phyloP scores from a whole-genome alignment of 2,113 vertebrate species.

The Sisor rabdophorus region DNA sequence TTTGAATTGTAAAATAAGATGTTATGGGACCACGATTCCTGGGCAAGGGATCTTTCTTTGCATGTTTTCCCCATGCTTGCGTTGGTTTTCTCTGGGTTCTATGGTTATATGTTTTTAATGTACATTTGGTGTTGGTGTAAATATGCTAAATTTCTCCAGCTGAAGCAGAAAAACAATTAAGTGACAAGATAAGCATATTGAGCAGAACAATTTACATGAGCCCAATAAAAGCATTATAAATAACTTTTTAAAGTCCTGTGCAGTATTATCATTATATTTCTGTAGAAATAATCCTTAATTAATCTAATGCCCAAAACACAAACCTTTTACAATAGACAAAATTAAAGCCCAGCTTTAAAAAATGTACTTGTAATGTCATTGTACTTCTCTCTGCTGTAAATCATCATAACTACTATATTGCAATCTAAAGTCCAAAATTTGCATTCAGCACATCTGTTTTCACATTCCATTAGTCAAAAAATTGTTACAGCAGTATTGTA shows the following conservation, averaged over 20 bases:
- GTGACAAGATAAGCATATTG: background rate
- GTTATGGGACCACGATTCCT: too few species aligned
- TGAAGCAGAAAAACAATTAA: slow-evolving; percentile 14
- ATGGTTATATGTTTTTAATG: slow-evolving; percentile 13
- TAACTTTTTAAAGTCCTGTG: background rate
- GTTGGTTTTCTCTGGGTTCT: too few species aligned
- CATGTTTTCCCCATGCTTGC: too few species aligned
- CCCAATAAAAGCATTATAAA: background rate
- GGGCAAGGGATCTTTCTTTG: too few species aligned
- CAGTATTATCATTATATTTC: background rate
- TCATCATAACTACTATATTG: background rate
- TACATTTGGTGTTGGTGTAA: background rate
- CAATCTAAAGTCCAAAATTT: background rate
- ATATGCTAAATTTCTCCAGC: slow-evolving; percentile 9
- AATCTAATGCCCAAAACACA: background rate
- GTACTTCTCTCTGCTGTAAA: background rate
- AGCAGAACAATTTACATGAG: slow-evolving; percentile 1
- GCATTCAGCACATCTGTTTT: background rate
- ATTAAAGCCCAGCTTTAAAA: background rate
- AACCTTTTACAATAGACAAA: background rate
- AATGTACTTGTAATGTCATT: background rate
- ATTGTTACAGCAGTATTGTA: too few species aligned
- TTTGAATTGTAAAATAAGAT: background rate
- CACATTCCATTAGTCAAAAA: too few species aligned
- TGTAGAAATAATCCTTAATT: too few species aligned